phyloP scores from a whole-genome alignment of 2,797 vertebrate genomes.

The Tragelaphus oryx region DNA sequence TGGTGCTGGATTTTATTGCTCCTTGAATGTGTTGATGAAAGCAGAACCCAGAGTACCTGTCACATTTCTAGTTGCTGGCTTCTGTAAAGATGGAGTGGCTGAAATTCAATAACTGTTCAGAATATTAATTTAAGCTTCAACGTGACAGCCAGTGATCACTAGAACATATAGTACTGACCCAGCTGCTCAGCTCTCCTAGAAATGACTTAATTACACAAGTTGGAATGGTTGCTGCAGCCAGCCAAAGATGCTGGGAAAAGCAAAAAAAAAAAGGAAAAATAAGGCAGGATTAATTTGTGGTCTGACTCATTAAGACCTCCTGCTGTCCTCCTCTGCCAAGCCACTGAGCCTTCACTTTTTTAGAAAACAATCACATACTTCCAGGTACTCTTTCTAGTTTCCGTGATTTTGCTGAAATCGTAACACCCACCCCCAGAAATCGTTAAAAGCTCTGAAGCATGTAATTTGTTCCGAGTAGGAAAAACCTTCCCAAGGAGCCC shows the following conservation, averaged over 20 bases:
- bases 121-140: conserved; percentile 32
- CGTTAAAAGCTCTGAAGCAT: not conserved
- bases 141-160: not conserved
- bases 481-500: not conserved
- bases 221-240: conserved; percentile 27
- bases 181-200: conserved; percentile 23
- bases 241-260: not conserved
- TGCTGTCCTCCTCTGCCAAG: conserved; percentile 3
- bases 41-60: not conserved
- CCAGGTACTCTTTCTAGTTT: not conserved
- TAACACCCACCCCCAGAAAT: not conserved
- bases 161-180: conserved; percentile 39
- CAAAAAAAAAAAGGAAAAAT: not conserved
- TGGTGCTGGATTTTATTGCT: not conserved
- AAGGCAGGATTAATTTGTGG: conserved; percentile 34
- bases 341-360: not conserved
- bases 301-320: conserved; percentile 15
- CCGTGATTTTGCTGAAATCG: conserved; percentile 26
- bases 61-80: not conserved
- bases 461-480: not conserved
- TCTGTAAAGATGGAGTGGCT: not conserved
- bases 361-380: conserved; percentile 2
- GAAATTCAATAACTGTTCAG: not conserved
- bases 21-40: not conserved
- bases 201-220: conserved; percentile 45